A percentile compares a stretch with the other conserved stretches of the same genome.
Evolutionary conservation across 2,113 vertebrate species (phyloP).

Genomic region (Melozone crissalis): DNA sequence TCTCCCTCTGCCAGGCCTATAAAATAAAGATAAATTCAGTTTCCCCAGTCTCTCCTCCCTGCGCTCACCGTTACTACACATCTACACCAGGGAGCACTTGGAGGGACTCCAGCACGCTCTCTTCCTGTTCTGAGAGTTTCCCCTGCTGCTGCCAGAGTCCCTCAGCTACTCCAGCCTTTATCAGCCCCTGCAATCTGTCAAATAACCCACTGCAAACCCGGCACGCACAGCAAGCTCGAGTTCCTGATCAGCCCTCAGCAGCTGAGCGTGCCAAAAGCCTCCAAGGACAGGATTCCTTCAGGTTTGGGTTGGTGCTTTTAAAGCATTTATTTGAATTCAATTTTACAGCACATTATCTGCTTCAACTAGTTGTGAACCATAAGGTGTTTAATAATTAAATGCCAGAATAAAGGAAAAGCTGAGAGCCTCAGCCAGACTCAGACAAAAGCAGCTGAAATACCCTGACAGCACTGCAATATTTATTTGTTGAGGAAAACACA

Average conservation of each 20-base stretch:
- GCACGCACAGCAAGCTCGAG: not conserved
- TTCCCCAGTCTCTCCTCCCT: not conserved
- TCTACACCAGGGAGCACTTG: not conserved
- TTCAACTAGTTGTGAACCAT: not conserved
- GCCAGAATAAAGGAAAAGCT: not conserved
- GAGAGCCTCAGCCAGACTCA: not conserved
- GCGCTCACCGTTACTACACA: accelerated
- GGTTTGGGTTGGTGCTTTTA: not conserved
- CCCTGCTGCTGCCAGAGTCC: not conserved
- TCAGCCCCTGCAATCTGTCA: not conserved
- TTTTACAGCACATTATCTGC: not conserved
- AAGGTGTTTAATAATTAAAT: slow-evolving; percentile 14
- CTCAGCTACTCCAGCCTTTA: not conserved
- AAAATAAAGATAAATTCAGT: not conserved
- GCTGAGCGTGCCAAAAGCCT: not conserved
- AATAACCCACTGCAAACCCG: not conserved
- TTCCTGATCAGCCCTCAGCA: not conserved
- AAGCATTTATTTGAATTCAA: not conserved
- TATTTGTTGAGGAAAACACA: not conserved
- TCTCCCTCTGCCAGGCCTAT: not conserved
- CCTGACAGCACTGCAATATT: not conserved
- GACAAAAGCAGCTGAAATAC: not conserved
- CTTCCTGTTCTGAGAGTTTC: not conserved
- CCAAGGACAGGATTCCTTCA: not conserved
- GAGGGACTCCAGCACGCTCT: not conserved